These are phyloP conservation scores for Chrysina gloriosa DNA, from an alignment of 2,888 invertebrate species.

Conservation along the genomic window DNA sequence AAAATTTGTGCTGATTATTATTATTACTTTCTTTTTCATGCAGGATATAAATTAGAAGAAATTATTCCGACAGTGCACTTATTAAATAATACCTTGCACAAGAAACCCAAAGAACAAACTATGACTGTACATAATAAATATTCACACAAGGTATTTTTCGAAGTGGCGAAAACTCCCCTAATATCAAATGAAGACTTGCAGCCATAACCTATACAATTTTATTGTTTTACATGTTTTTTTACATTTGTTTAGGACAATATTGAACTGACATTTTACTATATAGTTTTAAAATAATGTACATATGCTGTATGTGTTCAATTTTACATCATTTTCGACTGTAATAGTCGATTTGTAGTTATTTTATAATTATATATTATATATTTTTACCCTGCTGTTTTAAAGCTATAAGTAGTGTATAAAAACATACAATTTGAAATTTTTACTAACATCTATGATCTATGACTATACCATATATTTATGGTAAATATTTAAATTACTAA, in stretches of 20 bases:
- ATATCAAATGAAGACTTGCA: slow-evolving; percentile 59
- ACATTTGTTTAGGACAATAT: slow-evolving; percentile 20
- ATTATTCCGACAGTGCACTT: slow-evolving; percentile 77
- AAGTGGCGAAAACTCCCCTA: slow-evolving; percentile 87
- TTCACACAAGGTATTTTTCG: slow-evolving; percentile 92
- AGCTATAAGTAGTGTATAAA: neutral
- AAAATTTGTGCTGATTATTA: neutral
- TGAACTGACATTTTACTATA: slow-evolving; percentile 30
- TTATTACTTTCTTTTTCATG: slow-evolving; percentile 46
- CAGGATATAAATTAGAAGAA: slow-evolving; percentile 82
- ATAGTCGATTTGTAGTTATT: slow-evolving; percentile 25
- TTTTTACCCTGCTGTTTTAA: neutral
- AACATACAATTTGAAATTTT: neutral
- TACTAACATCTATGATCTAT: slow-evolving; percentile 23
- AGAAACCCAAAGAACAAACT: slow-evolving; percentile 81
- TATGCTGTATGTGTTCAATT: slow-evolving; percentile 32
- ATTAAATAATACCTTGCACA: slow-evolving; percentile 82
- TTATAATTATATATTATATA: slow-evolving; percentile 28
- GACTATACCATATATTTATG: slow-evolving; percentile 5
- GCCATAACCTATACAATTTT: slow-evolving; percentile 37
- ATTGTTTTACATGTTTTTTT: slow-evolving; percentile 24
- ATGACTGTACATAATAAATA: slow-evolving; percentile 93
- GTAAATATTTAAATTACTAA: slow-evolving; percentile 12
- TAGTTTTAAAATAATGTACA: slow-evolving; percentile 21
- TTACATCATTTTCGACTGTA: slow-evolving; percentile 10